Base-by-base conservation (phyloP, 2,888 invertebrate genomes). In the Disparrhopalites patrizii region DNA sequence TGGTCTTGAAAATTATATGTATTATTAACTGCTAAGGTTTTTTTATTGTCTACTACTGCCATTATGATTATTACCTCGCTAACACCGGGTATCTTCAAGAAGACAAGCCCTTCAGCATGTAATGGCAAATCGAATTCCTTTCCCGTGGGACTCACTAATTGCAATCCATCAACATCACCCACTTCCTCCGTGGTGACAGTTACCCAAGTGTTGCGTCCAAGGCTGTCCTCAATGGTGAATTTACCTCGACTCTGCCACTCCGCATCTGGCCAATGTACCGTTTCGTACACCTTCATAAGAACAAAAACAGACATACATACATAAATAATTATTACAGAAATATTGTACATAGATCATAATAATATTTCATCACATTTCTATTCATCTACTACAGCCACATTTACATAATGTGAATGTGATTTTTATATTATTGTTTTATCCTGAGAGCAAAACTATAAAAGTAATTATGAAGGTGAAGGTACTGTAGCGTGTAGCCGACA, bases 101-200 rank as follows among this genome's bases (percentile, higher is more conserved):
- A 71, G n/a, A 76, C 69, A 64, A 76, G 69, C 31, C 76, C 75
- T 67, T 75, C 76, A 62, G 71, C 69, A 54, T 71, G 71, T 43
- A 74, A 68, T 52, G 76, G 75, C 55, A 75, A 68, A 65, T 75
- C 75, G 66, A 73, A 74, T 68, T 73, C 73, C 50, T 72, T 71
- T 50, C 75, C 75, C 40, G 75, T 73, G 23, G 76, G 76, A 62
- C 73, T 74, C 30, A 73, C 65, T 63, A 76, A 72, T 71, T 74
- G 70, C 63, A 76, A 72, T 68, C 75, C 74, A 69, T 76, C 76
- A 67, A 76, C 75, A 73, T 76, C 76, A 36, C 73, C 76, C 54
- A 52, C 67, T 54, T 76, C 76, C 38, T 72, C 73, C 13, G 75
- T 71, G 43, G 75, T 74, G 20, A 76, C 74, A 28, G 74, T 75